These are phyloP conservation scores for Drosophila kepulauana DNA, from an alignment of 1,140 invertebrate genomes.

Conservation along the genomic window DNA sequence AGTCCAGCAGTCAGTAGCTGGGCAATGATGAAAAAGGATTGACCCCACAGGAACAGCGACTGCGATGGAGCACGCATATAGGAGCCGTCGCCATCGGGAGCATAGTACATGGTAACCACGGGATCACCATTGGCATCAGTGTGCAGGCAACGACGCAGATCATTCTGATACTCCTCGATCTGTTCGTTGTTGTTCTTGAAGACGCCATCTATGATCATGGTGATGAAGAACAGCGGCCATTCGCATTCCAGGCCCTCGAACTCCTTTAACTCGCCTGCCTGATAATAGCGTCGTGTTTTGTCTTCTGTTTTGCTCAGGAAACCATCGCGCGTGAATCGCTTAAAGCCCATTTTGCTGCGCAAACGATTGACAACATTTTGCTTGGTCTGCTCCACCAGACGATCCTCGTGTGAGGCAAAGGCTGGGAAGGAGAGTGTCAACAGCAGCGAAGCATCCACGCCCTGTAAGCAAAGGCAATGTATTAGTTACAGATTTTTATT, in stretches of 20 bases:
- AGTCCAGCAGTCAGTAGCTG: slow-evolving; percentile 95
- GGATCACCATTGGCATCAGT: slow-evolving; percentile 94
- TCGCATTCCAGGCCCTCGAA: slow-evolving; percentile 99
- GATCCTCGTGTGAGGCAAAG: slow-evolving; percentile 98
- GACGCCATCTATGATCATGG: slow-evolving; percentile 98
- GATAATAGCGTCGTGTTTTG: slow-evolving; percentile 87
- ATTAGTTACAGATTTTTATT: background rate
- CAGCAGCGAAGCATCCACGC: slow-evolving; percentile 95
- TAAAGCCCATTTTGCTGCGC: slow-evolving; percentile 96
- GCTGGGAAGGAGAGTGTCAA: slow-evolving; percentile 98
- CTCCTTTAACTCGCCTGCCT: slow-evolving; percentile 90
- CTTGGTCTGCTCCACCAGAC: slow-evolving; percentile 94
- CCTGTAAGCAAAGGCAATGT: slow-evolving; percentile 85
- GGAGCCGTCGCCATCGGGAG: slow-evolving; percentile 90
- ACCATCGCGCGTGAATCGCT: slow-evolving; percentile 97
- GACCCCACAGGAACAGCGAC: slow-evolving; percentile 92
- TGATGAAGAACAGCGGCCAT: slow-evolving; percentile 98
- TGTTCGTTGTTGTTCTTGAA: slow-evolving; percentile 95
- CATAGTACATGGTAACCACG: slow-evolving; percentile 94
- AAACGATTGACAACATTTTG: slow-evolving; percentile 94
- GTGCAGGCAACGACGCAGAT: slow-evolving; percentile 91
- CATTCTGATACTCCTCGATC: slow-evolving; percentile 95
- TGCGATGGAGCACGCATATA: slow-evolving; percentile 80
- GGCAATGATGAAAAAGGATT: slow-evolving; percentile 97
- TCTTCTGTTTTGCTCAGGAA: slow-evolving; percentile 96